Conservation (phyloP, 1,140 invertebrate genomes). For the Leguminivora glycinivorella region DNA sequence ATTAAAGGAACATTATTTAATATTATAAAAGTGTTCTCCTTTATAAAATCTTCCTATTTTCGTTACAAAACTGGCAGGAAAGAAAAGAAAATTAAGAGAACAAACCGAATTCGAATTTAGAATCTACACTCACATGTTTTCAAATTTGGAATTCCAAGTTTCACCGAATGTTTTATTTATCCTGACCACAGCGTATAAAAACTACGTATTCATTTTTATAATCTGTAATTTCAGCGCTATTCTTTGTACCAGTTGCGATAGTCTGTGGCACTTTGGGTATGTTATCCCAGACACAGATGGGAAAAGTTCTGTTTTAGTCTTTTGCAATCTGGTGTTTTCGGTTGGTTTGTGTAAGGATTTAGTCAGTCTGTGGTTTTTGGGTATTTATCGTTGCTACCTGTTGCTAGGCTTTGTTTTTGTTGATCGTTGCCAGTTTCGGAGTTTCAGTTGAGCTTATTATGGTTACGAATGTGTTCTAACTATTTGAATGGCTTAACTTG, state of each 20-base stretch:
- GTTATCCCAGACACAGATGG: not conserved
- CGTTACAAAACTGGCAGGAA: not conserved
- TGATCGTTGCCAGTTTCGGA: slow-evolving; percentile 60
- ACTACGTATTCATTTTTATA: slow-evolving; percentile 32
- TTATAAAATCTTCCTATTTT: not conserved
- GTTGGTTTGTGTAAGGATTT: slow-evolving; percentile 23
- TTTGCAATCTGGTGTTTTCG: slow-evolving; percentile 23
- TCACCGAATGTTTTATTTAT: slow-evolving; percentile 34
- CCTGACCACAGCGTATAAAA: not conserved
- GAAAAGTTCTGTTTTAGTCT: slow-evolving; percentile 26
- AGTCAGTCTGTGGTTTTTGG: slow-evolving; percentile 30
- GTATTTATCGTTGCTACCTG: slow-evolving; percentile 48
- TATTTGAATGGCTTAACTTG: not conserved
- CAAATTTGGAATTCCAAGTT: slow-evolving; percentile 53
- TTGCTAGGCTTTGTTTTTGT: slow-evolving; percentile 71
- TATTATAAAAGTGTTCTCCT: no score
- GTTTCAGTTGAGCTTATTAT: slow-evolving; percentile 47
- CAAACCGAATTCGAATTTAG: slow-evolving; percentile 41
- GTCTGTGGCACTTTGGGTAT: slow-evolving; percentile 31
- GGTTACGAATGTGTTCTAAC: slow-evolving; percentile 9
- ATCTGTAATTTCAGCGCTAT: slow-evolving; percentile 32
- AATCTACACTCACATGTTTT: slow-evolving; percentile 50
- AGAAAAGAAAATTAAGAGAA: not conserved
- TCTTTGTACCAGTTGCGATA: slow-evolving; percentile 30
- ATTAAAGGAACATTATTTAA: no score